These are phyloP conservation scores for Aspidiotus destructor DNA, from an alignment of 2,888 invertebrate genomes.

Conservation along the genomic window DNA sequence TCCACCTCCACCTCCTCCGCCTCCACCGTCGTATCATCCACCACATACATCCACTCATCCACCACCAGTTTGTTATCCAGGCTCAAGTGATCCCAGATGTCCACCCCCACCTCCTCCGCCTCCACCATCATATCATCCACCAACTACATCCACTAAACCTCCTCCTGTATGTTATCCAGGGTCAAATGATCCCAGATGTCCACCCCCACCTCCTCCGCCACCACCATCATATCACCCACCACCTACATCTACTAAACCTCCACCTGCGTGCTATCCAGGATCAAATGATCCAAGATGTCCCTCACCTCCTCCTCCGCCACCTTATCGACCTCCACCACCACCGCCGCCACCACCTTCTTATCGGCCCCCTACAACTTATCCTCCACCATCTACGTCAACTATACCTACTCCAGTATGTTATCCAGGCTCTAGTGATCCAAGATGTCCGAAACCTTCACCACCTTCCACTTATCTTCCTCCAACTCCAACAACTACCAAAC, in stretches of 20 bases:
- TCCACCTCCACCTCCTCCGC: slow-evolving; percentile 31
- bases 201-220: slow-evolving; percentile 35
- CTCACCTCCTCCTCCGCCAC: slow-evolving; percentile 35
- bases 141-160: slow-evolving; percentile 26
- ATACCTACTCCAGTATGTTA: slow-evolving; percentile 39
- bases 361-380: slow-evolving; percentile 35
- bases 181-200: slow-evolving; percentile 37
- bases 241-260: slow-evolving; percentile 36
- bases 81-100: slow-evolving; percentile 37
- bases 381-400: slow-evolving; percentile 39
- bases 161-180: slow-evolving; percentile 40
- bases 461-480: slow-evolving; percentile 34
- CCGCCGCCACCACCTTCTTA: slow-evolving; percentile 36
- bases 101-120: slow-evolving; percentile 39
- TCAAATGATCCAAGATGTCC: slow-evolving; percentile 40
- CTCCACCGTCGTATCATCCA: slow-evolving; percentile 39
- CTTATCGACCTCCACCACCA: slow-evolving; percentile 39
- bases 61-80: slow-evolving; percentile 40
- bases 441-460: slow-evolving; percentile 36
- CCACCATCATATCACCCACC: slow-evolving; percentile 41
- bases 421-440: slow-evolving; percentile 41
- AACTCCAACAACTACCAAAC: slow-evolving; percentile 17
- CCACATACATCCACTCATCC: slow-evolving; percentile 41
- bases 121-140: slow-evolving; percentile 37
- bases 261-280: slow-evolving; percentile 41